Evolutionary conservation across 2,888 invertebrate genomes (phyloP), one percentile per base, ranked within the genome.

Genomic region (Unio pictorum): DNA sequence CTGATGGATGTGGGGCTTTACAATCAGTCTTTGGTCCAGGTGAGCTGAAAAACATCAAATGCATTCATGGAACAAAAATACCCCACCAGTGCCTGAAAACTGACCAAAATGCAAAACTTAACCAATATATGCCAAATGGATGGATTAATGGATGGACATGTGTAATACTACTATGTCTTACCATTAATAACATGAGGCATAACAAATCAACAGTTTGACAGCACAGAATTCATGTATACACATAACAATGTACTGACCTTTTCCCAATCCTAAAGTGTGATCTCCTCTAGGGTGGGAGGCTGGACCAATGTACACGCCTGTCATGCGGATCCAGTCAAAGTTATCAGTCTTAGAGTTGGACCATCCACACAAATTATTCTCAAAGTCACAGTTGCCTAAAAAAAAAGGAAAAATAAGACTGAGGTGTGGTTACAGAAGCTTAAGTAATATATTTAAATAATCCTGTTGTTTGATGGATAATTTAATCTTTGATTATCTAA

Each of bases 321-420:
- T 64, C 23, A 72, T 55, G 3, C 74, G 56, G 18, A 81, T 73
- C 84, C 84, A 84, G 62, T 82, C 80, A 73, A 81, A 78, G 57
- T 81, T 74, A 65, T 84, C 82, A 6, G 74, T 73, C 11, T 73
- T 72, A 23, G 73, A 72, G 63, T 87, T 84, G 28, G 66, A 78
- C 85, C 86, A 87, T 3, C 76, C 72, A 72, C 87, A 88, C 17
- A 74, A 30, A 56, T 83, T 81, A 3, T 68, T 68, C 66, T 88
- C 87, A 81, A 88, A 88, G 61, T 83, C 80, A 71, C 87, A 87
- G 60, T 80, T 79, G 17, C 84, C 84, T 82, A 61, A 23, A 72
- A 68, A 66, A 15, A 26, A 15, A 15, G 18, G 15, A 58, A n/a
- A 58, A 58, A 45, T 15, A 3, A 45, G 45, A 3, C 45, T 15